Evolutionary conservation across 2,888 invertebrate genomes (phyloP).

Genomic region (Chymomyza amoena): DNA sequence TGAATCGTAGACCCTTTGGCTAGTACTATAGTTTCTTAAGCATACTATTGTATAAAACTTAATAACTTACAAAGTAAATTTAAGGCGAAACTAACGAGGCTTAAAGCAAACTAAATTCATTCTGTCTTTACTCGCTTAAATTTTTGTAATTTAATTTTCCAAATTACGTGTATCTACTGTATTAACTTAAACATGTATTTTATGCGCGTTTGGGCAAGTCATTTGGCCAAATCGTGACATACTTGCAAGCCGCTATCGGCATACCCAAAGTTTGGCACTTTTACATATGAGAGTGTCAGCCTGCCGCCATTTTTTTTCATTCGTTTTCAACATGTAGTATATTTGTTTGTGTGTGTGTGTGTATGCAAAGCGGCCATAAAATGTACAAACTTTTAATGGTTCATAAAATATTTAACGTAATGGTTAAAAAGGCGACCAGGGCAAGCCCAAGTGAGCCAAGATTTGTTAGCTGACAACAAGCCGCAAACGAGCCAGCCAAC

Average conservation of each 20-base stretch:
- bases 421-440: conserved; percentile 29
- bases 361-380: conserved; percentile 73
- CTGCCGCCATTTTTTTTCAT: conserved; percentile 26
- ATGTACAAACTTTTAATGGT: conserved; percentile 74
- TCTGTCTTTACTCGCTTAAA: too few species aligned
- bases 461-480: conserved; percentile 68
- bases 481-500: conserved; percentile 55
- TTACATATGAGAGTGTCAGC: conserved; percentile 33
- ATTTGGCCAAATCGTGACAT: conserved; percentile 68
- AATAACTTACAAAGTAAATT: too few species aligned
- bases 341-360: conserved; percentile 23
- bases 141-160: background rate
- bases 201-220: conserved; percentile 46
- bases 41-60: too few species aligned
- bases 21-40: too few species aligned
- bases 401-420: conserved; percentile 74
- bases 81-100: too few species aligned
- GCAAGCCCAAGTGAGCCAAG: conserved; percentile 21
- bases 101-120: too few species aligned
- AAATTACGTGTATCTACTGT: background rate
- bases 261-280: background rate
- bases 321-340: conserved; percentile 20
- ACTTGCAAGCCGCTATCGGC: conserved; percentile 30
- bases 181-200: background rate
- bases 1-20: too few species aligned